These are phyloP conservation scores for Neotragus moschatus DNA, from an alignment of 2,113 vertebrate species.

Conservation along the genomic window DNA sequence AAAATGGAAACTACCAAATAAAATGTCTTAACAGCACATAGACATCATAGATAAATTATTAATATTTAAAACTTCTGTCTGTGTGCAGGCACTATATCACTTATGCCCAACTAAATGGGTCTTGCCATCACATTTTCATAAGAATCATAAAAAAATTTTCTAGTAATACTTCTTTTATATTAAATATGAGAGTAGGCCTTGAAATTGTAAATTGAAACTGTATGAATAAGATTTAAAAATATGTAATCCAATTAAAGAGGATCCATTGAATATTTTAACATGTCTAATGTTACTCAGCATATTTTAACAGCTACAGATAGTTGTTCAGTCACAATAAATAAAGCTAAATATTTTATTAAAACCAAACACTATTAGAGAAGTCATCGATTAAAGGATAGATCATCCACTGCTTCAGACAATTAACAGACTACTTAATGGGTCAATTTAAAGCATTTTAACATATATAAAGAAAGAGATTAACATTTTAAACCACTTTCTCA, in stretches of 20 bases:
- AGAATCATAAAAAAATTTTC: background rate
- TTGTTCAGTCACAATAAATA: background rate
- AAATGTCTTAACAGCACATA: conserved; percentile 56
- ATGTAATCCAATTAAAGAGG: background rate
- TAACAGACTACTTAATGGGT: background rate
- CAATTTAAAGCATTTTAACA: background rate
- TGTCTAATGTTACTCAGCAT: background rate
- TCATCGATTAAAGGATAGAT: background rate
- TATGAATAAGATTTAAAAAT: background rate
- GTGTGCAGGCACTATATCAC: background rate
- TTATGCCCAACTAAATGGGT: conserved; percentile 20
- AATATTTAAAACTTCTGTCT: background rate
- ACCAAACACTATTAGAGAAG: background rate
- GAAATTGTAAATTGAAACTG: background rate
- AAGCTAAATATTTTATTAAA: conserved; percentile 32
- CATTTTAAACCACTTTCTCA: background rate
- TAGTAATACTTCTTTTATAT: background rate
- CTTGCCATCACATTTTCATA: background rate
- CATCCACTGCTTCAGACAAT: background rate
- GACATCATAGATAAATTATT: background rate
- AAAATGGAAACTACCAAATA: conserved; percentile 60
- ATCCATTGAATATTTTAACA: background rate
- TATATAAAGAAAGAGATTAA: background rate
- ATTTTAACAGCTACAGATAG: rapidly evolving
- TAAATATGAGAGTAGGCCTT: background rate